These are phyloP conservation scores for Mustelus asterias DNA, from an alignment of 2,113 vertebrate genomes.

Conservation along the genomic window DNA sequence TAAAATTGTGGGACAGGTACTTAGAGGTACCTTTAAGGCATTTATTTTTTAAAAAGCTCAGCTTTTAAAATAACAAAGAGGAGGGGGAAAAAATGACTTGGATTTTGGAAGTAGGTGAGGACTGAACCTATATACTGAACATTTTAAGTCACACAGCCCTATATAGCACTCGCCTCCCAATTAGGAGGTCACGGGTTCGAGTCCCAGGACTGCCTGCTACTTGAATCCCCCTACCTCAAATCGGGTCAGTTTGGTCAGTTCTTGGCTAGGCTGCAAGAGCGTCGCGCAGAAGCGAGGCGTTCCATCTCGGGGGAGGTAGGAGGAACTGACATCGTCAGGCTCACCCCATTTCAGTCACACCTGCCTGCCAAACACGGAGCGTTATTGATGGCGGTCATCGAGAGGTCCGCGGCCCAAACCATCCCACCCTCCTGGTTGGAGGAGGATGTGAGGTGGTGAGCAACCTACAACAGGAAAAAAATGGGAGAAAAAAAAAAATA, in stretches of 20 bases:
- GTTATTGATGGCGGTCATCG: slow-evolving; percentile 36
- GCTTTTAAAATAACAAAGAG: slow-evolving; percentile 27
- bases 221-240: slow-evolving; percentile 36
- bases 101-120: slow-evolving; percentile 27
- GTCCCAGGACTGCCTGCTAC: slow-evolving; percentile 37
- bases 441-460: slow-evolving; percentile 37
- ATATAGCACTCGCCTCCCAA: slow-evolving; percentile 33
- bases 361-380: slow-evolving; percentile 37
- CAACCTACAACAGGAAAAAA: slow-evolving; percentile 37
- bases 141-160: slow-evolving; percentile 31
- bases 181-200: slow-evolving; percentile 26
- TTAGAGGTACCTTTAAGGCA: background rate
- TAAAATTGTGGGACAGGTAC: slow-evolving; percentile 17
- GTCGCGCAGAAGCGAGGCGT: slow-evolving; percentile 36
- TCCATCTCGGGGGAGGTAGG: slow-evolving; percentile 36
- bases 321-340: slow-evolving; percentile 38
- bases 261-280: slow-evolving; percentile 36
- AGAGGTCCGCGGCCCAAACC: slow-evolving; percentile 36
- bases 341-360: slow-evolving; percentile 34
- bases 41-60: background rate
- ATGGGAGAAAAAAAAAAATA: slow-evolving; percentile 35
- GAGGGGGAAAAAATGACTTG: background rate
- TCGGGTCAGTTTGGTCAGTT: slow-evolving; percentile 37
- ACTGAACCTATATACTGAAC: slow-evolving; percentile 31
- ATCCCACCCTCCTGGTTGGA: slow-evolving; percentile 35